Conservation (phyloP, 1,140 invertebrate species). For the Euschistus heros region DNA sequence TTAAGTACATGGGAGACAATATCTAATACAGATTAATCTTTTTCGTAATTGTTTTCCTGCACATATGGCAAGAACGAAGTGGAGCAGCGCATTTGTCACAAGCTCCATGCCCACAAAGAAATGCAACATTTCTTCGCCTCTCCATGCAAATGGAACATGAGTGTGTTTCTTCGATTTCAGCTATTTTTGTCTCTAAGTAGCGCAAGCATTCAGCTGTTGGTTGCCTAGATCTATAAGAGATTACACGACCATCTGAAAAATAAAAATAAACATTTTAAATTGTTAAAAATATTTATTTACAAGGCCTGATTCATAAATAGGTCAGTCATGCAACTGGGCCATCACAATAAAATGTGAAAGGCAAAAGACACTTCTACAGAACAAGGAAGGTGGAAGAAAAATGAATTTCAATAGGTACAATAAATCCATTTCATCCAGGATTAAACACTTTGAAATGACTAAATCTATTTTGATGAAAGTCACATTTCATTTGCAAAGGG, state of each 20-base stretch:
- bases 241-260: slow-evolving; percentile 39
- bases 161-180: slow-evolving; percentile 76
- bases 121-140: slow-evolving; percentile 67
- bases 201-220: slow-evolving; percentile 54
- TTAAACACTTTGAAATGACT: too few species aligned
- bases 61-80: slow-evolving; percentile 82
- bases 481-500: too few species aligned
- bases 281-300: too few species aligned
- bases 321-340: too few species aligned
- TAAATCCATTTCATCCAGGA: too few species aligned
- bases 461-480: too few species aligned
- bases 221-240: slow-evolving; percentile 42
- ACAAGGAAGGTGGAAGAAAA: too few species aligned
- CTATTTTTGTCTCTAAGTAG: slow-evolving; percentile 72
- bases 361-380: too few species aligned
- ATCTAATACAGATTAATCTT: slow-evolving; percentile 70
- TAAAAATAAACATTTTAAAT: slow-evolving; percentile 26
- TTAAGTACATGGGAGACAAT: too few species aligned
- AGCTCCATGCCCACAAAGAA: slow-evolving; percentile 79
- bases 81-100: slow-evolving; percentile 74
- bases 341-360: too few species aligned
- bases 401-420: too few species aligned
- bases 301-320: too few species aligned
- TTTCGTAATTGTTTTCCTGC: slow-evolving; percentile 74
- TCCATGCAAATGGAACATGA: slow-evolving; percentile 71